Evolutionary conservation across 2,888 invertebrate species (phyloP).

Genomic region (Hypena proboscidalis): DNA sequence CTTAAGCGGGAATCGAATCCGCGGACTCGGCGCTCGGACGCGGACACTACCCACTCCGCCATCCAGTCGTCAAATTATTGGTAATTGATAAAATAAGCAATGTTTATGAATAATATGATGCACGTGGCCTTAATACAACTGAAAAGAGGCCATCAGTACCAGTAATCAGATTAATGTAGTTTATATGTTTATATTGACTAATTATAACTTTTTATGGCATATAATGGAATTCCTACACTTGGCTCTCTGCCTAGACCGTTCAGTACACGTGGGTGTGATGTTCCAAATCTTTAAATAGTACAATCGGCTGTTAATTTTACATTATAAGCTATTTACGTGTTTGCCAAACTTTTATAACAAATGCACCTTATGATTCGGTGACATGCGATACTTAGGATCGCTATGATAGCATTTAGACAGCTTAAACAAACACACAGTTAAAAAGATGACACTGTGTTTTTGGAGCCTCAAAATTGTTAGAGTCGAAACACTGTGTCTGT

Average conservation of each 20-base stretch:
- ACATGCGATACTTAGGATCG: conserved; percentile 74
- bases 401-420: conserved; percentile 60
- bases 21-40: too few relatives aligned
- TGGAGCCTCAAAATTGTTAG: conserved; percentile 4
- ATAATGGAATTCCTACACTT: conserved; percentile 13
- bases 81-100: too few relatives aligned
- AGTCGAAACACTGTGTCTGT: conserved; percentile 30
- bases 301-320: conserved; percentile 31
- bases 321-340: conserved; percentile 42
- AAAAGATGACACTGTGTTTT: conserved; percentile 31
- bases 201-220: conserved; percentile 16
- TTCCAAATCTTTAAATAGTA: conserved; percentile 17
- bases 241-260: conserved; percentile 19
- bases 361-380: conserved; percentile 72
- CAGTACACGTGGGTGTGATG: conserved; percentile 9
- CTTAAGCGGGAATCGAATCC: too few relatives aligned
- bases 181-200: conserved; percentile 14
- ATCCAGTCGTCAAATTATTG: too few relatives aligned
- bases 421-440: conserved; percentile 26
- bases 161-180: too few relatives aligned
- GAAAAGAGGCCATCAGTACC: too few relatives aligned
- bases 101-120: too few relatives aligned
- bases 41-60: too few relatives aligned
- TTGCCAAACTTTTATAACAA: conserved; percentile 51
- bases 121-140: too few relatives aligned